Base-by-base conservation (phyloP, 2,888 invertebrate species). In the Bellardia pandia region DNA sequence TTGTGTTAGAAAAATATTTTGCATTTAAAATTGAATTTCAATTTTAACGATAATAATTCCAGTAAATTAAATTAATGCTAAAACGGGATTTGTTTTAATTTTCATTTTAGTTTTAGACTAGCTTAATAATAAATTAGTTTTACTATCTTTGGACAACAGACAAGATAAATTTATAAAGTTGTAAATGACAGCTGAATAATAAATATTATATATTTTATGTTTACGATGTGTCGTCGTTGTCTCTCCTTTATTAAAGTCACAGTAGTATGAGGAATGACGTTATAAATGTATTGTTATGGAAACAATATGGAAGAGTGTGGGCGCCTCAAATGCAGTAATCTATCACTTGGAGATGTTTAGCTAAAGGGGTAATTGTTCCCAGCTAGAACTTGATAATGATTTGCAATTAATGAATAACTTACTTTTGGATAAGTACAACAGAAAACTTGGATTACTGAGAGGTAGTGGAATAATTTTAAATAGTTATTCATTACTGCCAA, bases 141-240 rank as follows among this genome's bases (percentile, higher is more conserved):
- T 68, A 71, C 66, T 16, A 48, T 68, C 16, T 79, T 74, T 69
- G 68, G 53, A 42, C 68, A 58, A 53, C 4, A 23, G n/a, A 69
- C 33, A 23, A 30, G 33, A 40, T 56, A 64, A 66, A 74, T 56
- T 75, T 75, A 75, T 85, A 37, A 85, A 85, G 56, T 53, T 71
- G 42, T 71, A 30, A 33, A 62, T 75, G 53, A 16, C 60, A 80
- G 30, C 64, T 75, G 48, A 56, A 74, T 53, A 74, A 53, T 33
- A 37, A 74, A n/a, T 51, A n/a, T 74, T 9, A 66, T 40, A 71
- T 6, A 8, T 16, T n/a, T n/a, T n/a, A n/a, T 33, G 40, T 72
- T 72, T 40, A 56, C 74, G 23, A 74, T 51, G 84, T n/a, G 23
- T 83, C 69, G 33, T 37, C 14, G 23, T 83, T 60, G 33, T 37